Percentiles rank a stretch among this genome's conserved stretches.
These are phyloP conservation scores for Orthosia cruda DNA, from an alignment of 2,888 invertebrate genomes.

Conservation along the genomic window DNA sequence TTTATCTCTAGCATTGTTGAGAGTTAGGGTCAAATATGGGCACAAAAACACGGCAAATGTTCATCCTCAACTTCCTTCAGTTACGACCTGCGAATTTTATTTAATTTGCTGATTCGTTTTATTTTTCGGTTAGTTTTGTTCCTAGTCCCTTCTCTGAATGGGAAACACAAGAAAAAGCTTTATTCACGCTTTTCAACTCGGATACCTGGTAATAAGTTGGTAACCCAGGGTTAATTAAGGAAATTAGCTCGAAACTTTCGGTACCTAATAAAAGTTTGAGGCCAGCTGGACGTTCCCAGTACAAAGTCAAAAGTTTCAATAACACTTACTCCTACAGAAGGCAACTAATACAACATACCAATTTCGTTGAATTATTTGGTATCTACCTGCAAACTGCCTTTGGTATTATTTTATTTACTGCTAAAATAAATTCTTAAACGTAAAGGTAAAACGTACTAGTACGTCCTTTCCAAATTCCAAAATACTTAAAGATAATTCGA, in stretches of 20 bases:
- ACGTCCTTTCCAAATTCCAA: not conserved
- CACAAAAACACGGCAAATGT: not conserved
- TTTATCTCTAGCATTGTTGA: too few species aligned
- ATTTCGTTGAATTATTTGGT: constrained; percentile 10
- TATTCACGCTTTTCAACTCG: not conserved
- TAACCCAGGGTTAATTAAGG: not conserved
- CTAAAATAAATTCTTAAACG: constrained; percentile 12
- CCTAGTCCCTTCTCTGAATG: not conserved
- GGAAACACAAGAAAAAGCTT: not conserved
- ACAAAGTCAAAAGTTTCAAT: constrained; percentile 19
- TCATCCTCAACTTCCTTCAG: not conserved
- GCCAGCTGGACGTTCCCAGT: not conserved
- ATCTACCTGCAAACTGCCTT: not conserved
- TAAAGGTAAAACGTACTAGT: constrained; percentile 10
- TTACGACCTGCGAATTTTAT: not conserved
- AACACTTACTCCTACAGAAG: constrained; percentile 10
- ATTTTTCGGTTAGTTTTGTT: not conserved
- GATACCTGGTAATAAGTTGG: not conserved
- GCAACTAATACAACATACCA: constrained; percentile 28
- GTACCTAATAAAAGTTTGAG: constrained; percentile 4
- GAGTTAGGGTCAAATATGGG: not conserved
- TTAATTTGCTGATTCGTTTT: not conserved
- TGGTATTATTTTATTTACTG: constrained; percentile 5
- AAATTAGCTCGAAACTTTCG: constrained; percentile 11
- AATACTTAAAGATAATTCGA: constrained; percentile 26